These are phyloP conservation scores for Macrophya alboannulata DNA, from an alignment of 2,888 invertebrate genomes.

Conservation along the genomic window DNA sequence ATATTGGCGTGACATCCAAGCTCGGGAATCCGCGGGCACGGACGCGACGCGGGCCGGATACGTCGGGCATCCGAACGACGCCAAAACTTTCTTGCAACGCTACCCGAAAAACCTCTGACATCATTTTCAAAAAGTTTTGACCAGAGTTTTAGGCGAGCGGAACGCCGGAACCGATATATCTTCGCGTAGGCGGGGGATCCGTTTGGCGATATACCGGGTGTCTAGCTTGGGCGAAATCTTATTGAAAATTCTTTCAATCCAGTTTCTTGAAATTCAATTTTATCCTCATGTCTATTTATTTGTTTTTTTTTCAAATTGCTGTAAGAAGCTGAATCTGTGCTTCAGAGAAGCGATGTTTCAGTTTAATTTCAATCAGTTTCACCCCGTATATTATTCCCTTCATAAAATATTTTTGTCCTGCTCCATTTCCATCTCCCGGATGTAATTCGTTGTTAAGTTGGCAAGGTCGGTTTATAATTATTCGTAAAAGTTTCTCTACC, in stretches of 20 bases:
- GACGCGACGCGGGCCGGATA: background rate
- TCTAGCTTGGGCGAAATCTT: background rate
- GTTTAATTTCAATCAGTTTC: background rate
- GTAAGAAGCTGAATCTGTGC: background rate
- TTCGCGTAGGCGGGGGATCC: background rate
- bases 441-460: conserved; percentile 20
- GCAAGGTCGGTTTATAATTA: conserved; percentile 35
- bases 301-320: background rate
- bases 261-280: background rate
- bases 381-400: background rate
- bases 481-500: conserved; percentile 8
- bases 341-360: background rate
- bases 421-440: conserved; percentile 27
- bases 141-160: conserved; percentile 20
- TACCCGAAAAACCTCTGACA: conserved; percentile 40
- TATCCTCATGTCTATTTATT: background rate
- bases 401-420: conserved; percentile 13
- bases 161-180: conserved; percentile 33
- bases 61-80: conserved; percentile 15
- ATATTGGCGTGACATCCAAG: background rate
- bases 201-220: background rate
- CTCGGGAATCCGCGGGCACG: background rate
- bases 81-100: conserved; percentile 19
- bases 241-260: background rate
- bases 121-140: conserved; percentile 40